These are phyloP conservation scores for Jacana jacana DNA, from an alignment of 2,113 vertebrate genomes.

Conservation along the genomic window DNA sequence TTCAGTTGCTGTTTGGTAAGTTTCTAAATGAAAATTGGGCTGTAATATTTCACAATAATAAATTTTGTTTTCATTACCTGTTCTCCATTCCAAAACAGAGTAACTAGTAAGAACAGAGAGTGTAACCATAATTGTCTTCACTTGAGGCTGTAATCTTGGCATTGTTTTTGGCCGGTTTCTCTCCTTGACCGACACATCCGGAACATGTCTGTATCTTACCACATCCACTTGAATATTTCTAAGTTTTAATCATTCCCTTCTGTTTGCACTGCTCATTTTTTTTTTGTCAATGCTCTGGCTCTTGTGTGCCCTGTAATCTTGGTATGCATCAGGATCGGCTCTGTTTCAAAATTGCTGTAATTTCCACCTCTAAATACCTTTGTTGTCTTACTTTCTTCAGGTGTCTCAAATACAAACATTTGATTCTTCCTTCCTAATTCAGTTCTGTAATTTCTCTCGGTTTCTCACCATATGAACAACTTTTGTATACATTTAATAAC, in stretches of 20 bases:
- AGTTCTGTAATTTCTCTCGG: not conserved
- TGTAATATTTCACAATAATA: not conserved
- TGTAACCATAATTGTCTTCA: not conserved
- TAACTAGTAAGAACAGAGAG: not conserved
- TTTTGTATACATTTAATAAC: not conserved
- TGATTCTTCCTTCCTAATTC: not conserved
- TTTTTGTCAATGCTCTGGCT: not conserved
- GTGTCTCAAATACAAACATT: not conserved
- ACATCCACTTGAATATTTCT: not conserved
- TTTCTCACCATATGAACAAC: not conserved
- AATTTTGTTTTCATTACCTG: not conserved
- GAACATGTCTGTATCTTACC: not conserved
- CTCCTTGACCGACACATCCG: not conserved
- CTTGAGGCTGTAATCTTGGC: not conserved
- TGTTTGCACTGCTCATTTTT: not conserved
- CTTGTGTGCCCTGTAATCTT: not conserved
- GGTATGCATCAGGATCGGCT: too few species aligned
- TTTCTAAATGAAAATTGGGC: not conserved
- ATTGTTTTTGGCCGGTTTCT: not conserved
- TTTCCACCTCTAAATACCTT: not conserved
- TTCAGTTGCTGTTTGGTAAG: not conserved
- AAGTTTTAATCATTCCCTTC: not conserved
- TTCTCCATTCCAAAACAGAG: not conserved
- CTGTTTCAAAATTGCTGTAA: not conserved
- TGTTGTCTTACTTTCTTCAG: not conserved